Percentiles rank a stretch among this genome's conserved stretches.
Evolutionary conservation across 2,113 vertebrate genomes (phyloP).

Genomic region (Amia ocellicauda): DNA sequence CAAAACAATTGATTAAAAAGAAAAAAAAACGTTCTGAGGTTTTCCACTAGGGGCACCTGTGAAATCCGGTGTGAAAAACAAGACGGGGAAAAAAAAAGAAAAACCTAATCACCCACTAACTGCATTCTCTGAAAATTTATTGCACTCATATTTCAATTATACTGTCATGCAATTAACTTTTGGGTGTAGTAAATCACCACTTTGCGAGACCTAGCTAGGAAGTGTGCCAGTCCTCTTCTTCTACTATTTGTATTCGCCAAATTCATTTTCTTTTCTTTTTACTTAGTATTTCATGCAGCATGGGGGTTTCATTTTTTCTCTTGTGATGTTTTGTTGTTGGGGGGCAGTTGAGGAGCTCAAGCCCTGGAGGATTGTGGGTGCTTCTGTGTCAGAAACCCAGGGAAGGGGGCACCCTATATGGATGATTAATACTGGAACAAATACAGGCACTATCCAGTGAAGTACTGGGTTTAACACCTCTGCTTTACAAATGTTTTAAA

Average conservation of each 20-base stretch:
- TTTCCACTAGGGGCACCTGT: too few species aligned
- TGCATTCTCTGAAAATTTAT: constrained; percentile 3
- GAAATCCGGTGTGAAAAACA: background rate
- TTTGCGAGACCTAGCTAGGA: constrained; percentile 1
- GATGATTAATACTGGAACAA: too few species aligned
- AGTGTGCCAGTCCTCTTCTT: constrained; percentile 13
- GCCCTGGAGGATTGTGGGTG: constrained; percentile 31
- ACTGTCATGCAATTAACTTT: constrained; percentile 18
- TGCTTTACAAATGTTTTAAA: too few species aligned
- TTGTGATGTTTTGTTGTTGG: constrained; percentile 31
- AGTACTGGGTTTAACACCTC: too few species aligned
- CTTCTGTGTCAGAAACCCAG: too few species aligned
- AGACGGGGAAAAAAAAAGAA: constrained; percentile 2
- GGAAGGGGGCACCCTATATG: too few species aligned
- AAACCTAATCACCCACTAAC: constrained; percentile 4
- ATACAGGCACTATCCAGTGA: too few species aligned
- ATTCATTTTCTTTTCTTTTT: constrained; percentile 1
- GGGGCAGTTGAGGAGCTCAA: too few species aligned
- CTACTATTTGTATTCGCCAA: constrained; percentile 15
- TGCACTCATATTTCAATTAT: constrained; percentile 13
- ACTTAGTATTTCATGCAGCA: constrained; percentile 17
- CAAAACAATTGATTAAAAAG: too few species aligned
- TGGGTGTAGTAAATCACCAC: background rate
- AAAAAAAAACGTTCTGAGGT: too few species aligned
- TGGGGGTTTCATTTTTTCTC: constrained; percentile 29